Percentiles rank a stretch among this genome's conserved stretches.
These are phyloP conservation scores for Ephialtes manifestator DNA, from an alignment of 2,888 invertebrate species.

Conservation along the genomic window DNA sequence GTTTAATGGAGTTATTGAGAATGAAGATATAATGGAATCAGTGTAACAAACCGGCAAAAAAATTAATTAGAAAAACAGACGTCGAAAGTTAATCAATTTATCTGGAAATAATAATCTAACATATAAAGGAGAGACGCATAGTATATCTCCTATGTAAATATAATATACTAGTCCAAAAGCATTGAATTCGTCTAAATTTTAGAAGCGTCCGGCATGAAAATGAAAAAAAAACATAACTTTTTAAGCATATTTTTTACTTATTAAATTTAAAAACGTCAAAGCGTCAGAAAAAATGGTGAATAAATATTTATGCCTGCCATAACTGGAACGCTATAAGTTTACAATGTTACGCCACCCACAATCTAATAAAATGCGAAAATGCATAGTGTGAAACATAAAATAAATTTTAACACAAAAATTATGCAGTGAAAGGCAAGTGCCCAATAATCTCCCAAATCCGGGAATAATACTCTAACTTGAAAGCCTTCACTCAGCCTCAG, in stretches of 20 bases:
- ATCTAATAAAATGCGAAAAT: not conserved
- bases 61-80: too few species aligned
- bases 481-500: slow-evolving; percentile 54
- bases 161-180: too few species aligned
- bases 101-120: too few species aligned
- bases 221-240: too few species aligned
- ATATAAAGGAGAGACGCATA: too few species aligned
- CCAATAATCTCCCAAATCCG: not conserved
- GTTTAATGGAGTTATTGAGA: too few species aligned
- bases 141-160: too few species aligned
- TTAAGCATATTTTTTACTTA: not conserved
- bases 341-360: not conserved
- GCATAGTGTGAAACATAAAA: not conserved
- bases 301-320: not conserved
- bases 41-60: not conserved
- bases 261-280: not conserved
- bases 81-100: too few species aligned
- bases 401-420: not conserved
- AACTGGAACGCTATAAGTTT: not conserved
- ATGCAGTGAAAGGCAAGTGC: not conserved
- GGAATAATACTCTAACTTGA: slow-evolving; percentile 36
- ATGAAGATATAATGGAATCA: not conserved
- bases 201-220: too few species aligned
- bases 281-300: not conserved
- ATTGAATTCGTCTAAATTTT: too few species aligned